Evolutionary conservation across 2,113 vertebrate genomes (phyloP).

Genomic region (Panthera leo): DNA sequence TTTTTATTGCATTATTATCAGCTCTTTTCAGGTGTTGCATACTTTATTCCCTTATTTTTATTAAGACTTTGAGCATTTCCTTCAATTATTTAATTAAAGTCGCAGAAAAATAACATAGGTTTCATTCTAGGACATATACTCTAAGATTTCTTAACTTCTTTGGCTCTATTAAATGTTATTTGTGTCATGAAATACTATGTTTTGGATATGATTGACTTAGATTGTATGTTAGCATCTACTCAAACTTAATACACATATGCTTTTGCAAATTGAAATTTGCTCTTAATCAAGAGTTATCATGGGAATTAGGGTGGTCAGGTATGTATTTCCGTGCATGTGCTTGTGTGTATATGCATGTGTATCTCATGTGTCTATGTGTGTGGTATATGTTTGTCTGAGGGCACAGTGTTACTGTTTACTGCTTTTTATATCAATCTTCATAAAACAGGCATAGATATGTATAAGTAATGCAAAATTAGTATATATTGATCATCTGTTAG

Average conservation of each 20-base stretch:
- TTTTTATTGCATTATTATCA: neutral
- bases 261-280: neutral
- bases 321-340: neutral
- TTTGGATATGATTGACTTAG: neutral
- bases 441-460: neutral
- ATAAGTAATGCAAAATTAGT: neutral
- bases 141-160: neutral
- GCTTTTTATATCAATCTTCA: neutral
- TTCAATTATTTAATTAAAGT: neutral
- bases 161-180: neutral
- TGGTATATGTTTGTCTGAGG: neutral
- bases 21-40: neutral
- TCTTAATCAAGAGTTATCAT: neutral
- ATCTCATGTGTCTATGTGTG: neutral
- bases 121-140: neutral
- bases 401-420: neutral
- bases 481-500: neutral
- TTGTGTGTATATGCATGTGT: neutral
- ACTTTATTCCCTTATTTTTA: neutral
- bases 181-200: neutral
- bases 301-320: neutral
- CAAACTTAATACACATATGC: neutral
- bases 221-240: neutral
- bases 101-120: neutral
- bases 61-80: neutral